Conservation (phyloP, 2,113 vertebrate genomes). For the Meleagris gallopavo region DNA sequence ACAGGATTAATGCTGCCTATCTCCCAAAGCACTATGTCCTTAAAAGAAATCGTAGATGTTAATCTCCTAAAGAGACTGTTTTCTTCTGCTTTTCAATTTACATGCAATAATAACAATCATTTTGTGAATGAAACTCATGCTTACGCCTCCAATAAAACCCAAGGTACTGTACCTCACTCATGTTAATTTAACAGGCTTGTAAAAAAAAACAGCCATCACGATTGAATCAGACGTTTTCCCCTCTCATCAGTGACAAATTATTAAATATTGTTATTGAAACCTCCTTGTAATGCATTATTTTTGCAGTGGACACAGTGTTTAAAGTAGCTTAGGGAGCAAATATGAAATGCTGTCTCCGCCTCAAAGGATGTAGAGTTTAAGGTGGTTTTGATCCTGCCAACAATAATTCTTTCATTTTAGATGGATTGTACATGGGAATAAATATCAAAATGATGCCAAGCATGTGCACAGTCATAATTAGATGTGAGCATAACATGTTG, state of each 20-base stretch:
- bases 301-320: background rate
- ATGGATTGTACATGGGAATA: background rate
- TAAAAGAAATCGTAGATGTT: constrained; percentile 22
- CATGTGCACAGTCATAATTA: background rate
- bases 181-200: background rate
- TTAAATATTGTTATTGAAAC: constrained; percentile 11
- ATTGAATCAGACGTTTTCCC: background rate
- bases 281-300: constrained; percentile 9
- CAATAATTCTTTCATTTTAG: constrained; percentile 41
- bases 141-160: constrained; percentile 21
- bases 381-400: constrained; percentile 34
- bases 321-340: constrained; percentile 33
- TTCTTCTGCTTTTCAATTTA: constrained; percentile 66
- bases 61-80: constrained; percentile 23
- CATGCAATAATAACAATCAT: background rate
- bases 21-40: background rate
- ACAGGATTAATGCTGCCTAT: constrained; percentile 4
- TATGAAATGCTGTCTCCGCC: constrained; percentile 39
- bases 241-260: constrained; percentile 1
- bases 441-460: background rate
- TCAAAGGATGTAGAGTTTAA: constrained; percentile 34
- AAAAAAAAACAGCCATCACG: background rate
- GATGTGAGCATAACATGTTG: background rate
- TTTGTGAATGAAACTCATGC: constrained; percentile 38
- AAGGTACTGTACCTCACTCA: background rate